These are phyloP conservation scores for Phenganax marumi DNA, from an alignment of 92 coral and sea anemone genomes.

Conservation along the genomic window DNA sequence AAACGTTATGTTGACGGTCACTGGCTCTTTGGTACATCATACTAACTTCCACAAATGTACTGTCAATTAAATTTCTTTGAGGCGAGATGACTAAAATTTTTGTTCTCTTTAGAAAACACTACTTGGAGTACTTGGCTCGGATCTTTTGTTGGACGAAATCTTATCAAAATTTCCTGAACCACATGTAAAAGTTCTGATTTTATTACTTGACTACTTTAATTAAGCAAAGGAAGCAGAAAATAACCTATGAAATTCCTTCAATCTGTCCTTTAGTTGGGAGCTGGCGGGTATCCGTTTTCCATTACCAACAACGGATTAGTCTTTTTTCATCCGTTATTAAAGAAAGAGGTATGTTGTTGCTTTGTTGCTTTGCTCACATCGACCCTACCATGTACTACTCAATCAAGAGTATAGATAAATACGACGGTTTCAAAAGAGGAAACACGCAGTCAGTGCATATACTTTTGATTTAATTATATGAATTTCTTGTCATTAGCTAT, in stretches of 20 bases:
- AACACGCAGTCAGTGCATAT: no score
- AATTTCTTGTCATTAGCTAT: no score
- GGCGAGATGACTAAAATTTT: neutral
- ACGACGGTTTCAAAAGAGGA: neutral
- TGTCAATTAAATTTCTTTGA: neutral
- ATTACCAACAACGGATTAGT: slow-evolving; percentile 94
- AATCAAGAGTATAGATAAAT: slow-evolving; percentile 27
- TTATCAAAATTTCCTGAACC: slow-evolving; percentile 60
- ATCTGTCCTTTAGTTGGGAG: slow-evolving; percentile 67
- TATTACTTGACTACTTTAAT: neutral
- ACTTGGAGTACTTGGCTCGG: slow-evolving; percentile 91
- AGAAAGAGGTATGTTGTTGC: slow-evolving; percentile 58
- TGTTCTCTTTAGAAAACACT: slow-evolving; percentile 41
- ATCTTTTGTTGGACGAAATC: slow-evolving; percentile 72
- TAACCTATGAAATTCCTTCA: neutral
- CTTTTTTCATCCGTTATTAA: slow-evolving; percentile 77
- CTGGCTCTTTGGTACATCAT: no score
- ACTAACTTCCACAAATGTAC: no score
- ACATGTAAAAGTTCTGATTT: slow-evolving; percentile 51
- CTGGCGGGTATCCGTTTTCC: slow-evolving; percentile 85
- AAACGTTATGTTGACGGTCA: no score
- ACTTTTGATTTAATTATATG: no score
- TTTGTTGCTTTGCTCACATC: neutral
- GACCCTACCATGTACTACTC: slow-evolving; percentile 8
- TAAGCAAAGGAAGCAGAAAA: neutral